These are phyloP conservation scores for Pelobates cultripes DNA, from an alignment of 2,797 vertebrate species.

Conservation along the genomic window DNA sequence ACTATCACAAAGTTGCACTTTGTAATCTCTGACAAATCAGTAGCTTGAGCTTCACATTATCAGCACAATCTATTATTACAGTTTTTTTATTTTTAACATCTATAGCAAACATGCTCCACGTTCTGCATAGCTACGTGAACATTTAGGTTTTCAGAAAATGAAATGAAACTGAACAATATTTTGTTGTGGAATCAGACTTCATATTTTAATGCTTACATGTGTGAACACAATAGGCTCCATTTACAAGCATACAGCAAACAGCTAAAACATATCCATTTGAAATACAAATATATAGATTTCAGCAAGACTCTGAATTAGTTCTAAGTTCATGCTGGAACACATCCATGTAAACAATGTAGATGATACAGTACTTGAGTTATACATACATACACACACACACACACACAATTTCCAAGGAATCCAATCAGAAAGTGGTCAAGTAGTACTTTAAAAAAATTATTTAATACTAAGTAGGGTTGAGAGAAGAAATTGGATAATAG, in stretches of 20 bases:
- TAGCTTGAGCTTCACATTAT: no score
- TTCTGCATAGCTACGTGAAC: no score
- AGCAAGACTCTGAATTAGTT: conserved; percentile 60
- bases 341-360: conserved; percentile 72
- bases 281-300: conserved; percentile 3
- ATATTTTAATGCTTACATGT: background rate
- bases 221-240: background rate
- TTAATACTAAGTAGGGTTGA: background rate
- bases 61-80: background rate
- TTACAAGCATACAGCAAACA: conserved; percentile 7
- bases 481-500: background rate
- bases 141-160: background rate
- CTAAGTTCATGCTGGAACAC: conserved; percentile 64
- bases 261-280: background rate
- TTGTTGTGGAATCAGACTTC: conserved; percentile 1
- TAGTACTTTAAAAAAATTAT: background rate
- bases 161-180: background rate
- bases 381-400: conserved; percentile 41
- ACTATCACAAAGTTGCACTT: no score
- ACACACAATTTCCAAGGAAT: conserved; percentile 7
- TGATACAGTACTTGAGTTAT: conserved; percentile 66
- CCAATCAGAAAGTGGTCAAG: background rate
- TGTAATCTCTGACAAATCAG: no score
- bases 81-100: no score
- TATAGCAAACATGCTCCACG: no score